These are phyloP conservation scores for Synergus japonicus DNA, from an alignment of 2,888 invertebrate genomes.

Conservation along the genomic window DNA sequence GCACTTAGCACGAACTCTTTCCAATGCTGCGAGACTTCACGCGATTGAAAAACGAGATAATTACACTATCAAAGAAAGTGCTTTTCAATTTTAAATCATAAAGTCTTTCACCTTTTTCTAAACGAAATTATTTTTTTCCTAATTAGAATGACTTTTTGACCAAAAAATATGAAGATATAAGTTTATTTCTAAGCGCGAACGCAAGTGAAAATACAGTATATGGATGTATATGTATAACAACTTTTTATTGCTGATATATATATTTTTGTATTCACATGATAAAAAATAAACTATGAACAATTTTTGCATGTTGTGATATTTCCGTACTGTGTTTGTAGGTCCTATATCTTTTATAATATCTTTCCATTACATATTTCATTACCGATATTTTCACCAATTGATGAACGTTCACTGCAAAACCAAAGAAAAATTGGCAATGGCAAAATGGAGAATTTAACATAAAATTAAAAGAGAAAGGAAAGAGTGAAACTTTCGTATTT, in stretches of 20 bases:
- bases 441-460: constrained; percentile 23
- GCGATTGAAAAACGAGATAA: constrained; percentile 58
- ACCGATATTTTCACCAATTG: not conserved
- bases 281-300: constrained; percentile 85
- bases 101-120: not conserved
- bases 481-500: constrained; percentile 23
- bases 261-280: constrained; percentile 81
- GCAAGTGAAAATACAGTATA: constrained; percentile 18
- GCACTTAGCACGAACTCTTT: constrained; percentile 62
- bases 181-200: not conserved
- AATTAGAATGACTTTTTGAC: not conserved
- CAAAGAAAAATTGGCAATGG: constrained; percentile 8
- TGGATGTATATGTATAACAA: constrained; percentile 78
- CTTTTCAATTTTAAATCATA: not conserved
- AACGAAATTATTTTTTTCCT: no score
- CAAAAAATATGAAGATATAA: not conserved
- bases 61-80: not conserved
- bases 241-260: constrained; percentile 82
- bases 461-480: constrained; percentile 16
- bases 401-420: constrained; percentile 3
- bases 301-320: constrained; percentile 56
- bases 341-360: constrained; percentile 40
- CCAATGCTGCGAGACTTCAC: constrained; percentile 63
- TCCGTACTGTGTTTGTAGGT: constrained; percentile 34
- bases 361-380: constrained; percentile 41